A percentile compares a stretch with the other conserved stretches of the same genome.
Evolutionary conservation across 1,140 invertebrate genomes (phyloP).

Genomic region (Amphibalanus amphitrite): DNA sequence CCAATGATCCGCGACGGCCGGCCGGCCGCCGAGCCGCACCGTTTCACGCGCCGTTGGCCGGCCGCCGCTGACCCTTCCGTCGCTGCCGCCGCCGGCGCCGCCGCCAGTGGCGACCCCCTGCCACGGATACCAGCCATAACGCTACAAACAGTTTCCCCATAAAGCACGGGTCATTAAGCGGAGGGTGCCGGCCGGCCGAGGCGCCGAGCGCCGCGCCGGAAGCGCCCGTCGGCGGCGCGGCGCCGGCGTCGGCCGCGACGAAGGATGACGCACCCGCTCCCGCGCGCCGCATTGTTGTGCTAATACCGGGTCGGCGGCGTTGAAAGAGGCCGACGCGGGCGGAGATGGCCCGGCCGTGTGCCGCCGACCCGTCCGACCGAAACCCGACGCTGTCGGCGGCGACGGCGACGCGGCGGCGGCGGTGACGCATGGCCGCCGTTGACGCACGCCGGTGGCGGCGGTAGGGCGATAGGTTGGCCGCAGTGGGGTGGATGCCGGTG

Average conservation of each 20-base stretch:
- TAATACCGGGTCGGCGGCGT: not conserved
- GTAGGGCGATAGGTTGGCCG: no score
- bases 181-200: not conserved
- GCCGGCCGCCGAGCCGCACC: no score
- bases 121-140: not conserved
- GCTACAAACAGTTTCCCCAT: conserved; percentile 1
- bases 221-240: not conserved
- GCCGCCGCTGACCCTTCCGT: not conserved
- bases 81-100: no score
- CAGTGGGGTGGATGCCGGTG: no score
- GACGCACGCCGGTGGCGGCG: no score
- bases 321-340: not conserved
- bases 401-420: no score
- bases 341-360: not conserved
- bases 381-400: not conserved
- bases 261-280: not conserved
- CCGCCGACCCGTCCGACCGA: not conserved
- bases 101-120: not conserved
- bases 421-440: not conserved
- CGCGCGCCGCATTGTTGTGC: not conserved
- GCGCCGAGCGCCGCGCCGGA: not conserved
- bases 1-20: not conserved
- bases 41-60: not conserved
- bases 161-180: conserved; percentile 1
- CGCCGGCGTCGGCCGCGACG: no score